Conservation (phyloP, 2,113 vertebrate species). For the Osmerus eperlanus region DNA sequence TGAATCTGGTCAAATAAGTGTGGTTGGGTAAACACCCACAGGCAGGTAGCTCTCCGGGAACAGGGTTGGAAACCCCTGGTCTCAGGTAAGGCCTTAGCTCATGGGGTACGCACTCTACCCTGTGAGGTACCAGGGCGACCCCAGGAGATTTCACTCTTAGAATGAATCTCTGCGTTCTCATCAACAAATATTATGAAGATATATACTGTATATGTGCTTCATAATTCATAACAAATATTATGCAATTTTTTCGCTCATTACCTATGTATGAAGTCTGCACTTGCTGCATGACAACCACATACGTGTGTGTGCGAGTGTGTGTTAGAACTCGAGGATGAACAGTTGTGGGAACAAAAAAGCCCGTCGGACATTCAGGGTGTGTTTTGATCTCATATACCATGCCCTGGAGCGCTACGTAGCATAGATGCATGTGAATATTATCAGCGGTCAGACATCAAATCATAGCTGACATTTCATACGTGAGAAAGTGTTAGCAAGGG, state of each 20-base stretch:
- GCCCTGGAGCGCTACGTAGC: conserved; percentile 33
- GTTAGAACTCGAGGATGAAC: conserved; percentile 5
- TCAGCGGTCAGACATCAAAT: conserved; percentile 56
- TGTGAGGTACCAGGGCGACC: no score
- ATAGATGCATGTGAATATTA: conserved; percentile 50
- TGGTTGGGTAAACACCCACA: no score
- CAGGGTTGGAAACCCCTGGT: no score
- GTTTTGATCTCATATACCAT: conserved; percentile 46
- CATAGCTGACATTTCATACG: conserved; percentile 56
- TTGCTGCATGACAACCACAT: background rate
- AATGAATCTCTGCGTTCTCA: no score
- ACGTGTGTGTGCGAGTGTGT: conserved; percentile 10
- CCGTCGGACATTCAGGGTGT: conserved; percentile 53
- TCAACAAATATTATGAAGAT: no score
- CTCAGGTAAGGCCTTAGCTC: no score
- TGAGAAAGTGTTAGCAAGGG: no score
- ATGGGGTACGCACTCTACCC: no score
- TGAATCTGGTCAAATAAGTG: no score
- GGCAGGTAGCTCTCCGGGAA: no score
- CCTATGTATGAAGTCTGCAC: background rate
- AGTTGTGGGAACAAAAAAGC: conserved; percentile 18
- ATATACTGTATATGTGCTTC: no score
- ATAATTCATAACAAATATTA: background rate
- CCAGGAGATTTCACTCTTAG: no score
- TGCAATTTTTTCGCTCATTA: background rate